Percentiles rank a stretch among this genome's conserved stretches.
Evolutionary conservation across 2,113 vertebrate genomes (phyloP).

Genomic region (Megaptera novaeangliae): DNA sequence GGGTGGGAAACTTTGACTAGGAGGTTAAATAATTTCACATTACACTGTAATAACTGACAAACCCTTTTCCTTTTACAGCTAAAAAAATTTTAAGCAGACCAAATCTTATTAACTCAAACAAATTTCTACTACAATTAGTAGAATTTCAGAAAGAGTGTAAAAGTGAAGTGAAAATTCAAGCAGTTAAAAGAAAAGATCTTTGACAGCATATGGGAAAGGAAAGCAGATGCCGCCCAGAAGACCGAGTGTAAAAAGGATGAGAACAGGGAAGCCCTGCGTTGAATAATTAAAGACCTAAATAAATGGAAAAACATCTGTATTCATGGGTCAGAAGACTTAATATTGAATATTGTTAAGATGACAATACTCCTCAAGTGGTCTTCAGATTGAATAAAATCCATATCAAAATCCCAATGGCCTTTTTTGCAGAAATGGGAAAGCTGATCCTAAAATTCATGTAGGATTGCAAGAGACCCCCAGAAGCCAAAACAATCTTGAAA

Average conservation of each 20-base stretch:
- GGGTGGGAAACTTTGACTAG: not conserved
- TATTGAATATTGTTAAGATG: not conserved
- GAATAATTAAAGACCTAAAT: not conserved
- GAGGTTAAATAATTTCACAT: not conserved
- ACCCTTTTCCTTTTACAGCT: not conserved
- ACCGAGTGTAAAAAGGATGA: not conserved
- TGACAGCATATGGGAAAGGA: not conserved
- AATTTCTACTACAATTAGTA: slow-evolving; percentile 16
- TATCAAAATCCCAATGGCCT: not conserved
- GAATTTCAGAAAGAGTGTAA: not conserved
- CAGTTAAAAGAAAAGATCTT: not conserved
- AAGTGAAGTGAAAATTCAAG: not conserved
- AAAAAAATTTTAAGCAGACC: not conserved
- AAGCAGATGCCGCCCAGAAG: not conserved
- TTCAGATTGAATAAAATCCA: not conserved
- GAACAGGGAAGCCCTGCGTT: not conserved
- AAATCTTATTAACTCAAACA: not conserved
- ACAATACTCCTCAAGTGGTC: not conserved
- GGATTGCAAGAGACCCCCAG: not conserved
- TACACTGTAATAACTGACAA: not conserved
- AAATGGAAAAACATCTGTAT: not conserved
- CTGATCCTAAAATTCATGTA: not conserved
- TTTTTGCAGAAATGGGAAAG: not conserved
- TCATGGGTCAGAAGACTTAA: not conserved
- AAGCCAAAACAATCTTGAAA: not conserved